Percentiles rank a stretch among this genome's conserved stretches.
Conservation (phyloP, 2,797 vertebrate genomes). For the Neosilurus mollespiculum region DNA sequence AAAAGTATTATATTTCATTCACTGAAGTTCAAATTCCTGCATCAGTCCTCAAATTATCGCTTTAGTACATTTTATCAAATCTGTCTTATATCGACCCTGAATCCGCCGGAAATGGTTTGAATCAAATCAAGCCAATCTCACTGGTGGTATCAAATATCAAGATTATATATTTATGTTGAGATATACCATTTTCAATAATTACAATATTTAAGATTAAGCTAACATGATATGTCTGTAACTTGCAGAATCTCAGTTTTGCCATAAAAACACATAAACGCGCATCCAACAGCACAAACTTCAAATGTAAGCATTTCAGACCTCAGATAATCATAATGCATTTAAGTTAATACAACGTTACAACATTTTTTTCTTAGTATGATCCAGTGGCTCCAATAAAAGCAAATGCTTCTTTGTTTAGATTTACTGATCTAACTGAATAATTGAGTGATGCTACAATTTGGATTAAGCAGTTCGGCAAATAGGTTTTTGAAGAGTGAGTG, state of each 20-base stretch:
- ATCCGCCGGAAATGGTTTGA: conserved; percentile 27
- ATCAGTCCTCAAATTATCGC: conserved; percentile 10
- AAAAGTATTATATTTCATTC: conserved; percentile 27
- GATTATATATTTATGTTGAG: conserved; percentile 8
- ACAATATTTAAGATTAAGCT: not conserved
- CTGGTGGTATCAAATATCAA: not conserved
- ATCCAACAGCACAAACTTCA: not conserved
- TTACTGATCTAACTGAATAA: not conserved
- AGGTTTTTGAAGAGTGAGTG: too few species aligned
- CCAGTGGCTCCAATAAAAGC: not conserved
- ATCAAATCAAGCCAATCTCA: conserved; percentile 12
- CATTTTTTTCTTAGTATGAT: not conserved
- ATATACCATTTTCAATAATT: conserved; percentile 15
- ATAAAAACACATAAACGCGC: not conserved
- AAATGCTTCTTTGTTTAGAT: not conserved
- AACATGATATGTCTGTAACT: not conserved
- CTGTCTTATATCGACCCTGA: conserved; percentile 25
- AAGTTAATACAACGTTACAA: not conserved
- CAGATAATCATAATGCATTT: not conserved
- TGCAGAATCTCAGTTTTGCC: not conserved
- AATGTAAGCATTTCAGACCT: not conserved
- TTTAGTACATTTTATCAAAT: conserved; percentile 24
- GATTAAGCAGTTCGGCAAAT: too few species aligned
- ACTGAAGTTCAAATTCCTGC: conserved; percentile 23
- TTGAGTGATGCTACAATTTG: not conserved